Percentiles rank a stretch among this genome's conserved stretches.
These are phyloP conservation scores for western clawed frog (Xenopus tropicalis) DNA, from an alignment of 2,113 vertebrate species.

Conservation along the genomic window DNA sequence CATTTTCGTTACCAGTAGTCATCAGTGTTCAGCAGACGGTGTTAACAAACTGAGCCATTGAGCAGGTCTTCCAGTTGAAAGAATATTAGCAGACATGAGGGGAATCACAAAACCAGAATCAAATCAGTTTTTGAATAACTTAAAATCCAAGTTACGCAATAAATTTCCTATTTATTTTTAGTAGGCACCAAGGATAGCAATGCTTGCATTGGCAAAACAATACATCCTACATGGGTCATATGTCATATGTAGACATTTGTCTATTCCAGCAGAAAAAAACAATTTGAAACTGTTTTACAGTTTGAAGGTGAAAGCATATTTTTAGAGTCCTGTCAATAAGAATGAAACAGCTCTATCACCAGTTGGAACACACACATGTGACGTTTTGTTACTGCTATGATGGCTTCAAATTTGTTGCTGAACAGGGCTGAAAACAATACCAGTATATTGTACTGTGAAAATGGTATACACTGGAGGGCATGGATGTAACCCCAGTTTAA, in stretches of 20 bases:
- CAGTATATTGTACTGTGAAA: too few relatives aligned
- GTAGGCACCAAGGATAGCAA: neutral
- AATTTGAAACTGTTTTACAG: neutral
- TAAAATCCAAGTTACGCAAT: neutral
- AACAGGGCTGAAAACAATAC: too few relatives aligned
- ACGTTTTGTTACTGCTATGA: too few relatives aligned
- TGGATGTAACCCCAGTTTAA: too few relatives aligned
- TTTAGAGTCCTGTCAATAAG: neutral
- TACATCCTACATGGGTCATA: neutral
- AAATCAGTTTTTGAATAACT: slow-evolving; percentile 1
- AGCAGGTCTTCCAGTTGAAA: slow-evolving; percentile 38
- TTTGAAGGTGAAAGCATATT: slow-evolving; percentile 1
- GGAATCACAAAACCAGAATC: slow-evolving; percentile 39
- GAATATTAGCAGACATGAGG: slow-evolving; percentile 35
- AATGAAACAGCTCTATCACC: slow-evolving; percentile 1
- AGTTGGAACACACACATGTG: neutral
- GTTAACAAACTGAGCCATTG: slow-evolving; percentile 53
- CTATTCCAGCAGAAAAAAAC: neutral
- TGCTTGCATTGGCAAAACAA: neutral
- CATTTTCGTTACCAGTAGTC: slow-evolving; percentile 48
- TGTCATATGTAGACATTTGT: neutral
- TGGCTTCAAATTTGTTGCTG: too few relatives aligned
- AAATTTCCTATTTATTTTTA: slow-evolving; percentile 2
- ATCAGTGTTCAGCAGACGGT: slow-evolving; percentile 47
- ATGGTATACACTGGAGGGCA: too few relatives aligned